Base-by-base conservation (phyloP, 2,888 invertebrate species). In the Crematogaster levior region DNA sequence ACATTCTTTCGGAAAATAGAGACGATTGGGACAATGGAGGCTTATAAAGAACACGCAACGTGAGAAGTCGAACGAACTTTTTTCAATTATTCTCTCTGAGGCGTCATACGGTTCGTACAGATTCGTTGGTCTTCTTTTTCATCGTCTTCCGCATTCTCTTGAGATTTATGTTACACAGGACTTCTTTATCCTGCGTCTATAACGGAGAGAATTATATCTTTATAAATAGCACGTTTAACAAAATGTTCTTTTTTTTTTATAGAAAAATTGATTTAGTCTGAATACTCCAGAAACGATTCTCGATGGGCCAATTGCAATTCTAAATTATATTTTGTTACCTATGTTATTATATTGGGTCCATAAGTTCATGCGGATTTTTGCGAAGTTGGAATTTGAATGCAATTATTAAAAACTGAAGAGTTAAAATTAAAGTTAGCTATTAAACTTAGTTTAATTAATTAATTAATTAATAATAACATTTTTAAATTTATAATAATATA, bases 1-100 rank as follows among this genome's bases (percentile, higher is more conserved):
- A 40, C 10, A 12, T 68, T 68, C n/a, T 43, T 30, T 68, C 40
- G 21, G 10, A 66, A 77, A 10, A 56, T 30, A 74, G 24, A 43
- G 63, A 34, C 18, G 30, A 61, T 46, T n/a, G 60, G 30, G 24
- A 63, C 18, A 65, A 24, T 48, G 18, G 34, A 63, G 61, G 48
- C 48, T 63, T 74, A 18, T n/a, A 37, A 51, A 75, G 37, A 63
- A 27, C 34, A 34, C 15, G 24, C 15, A 15, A 9, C 15, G 15
- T n/a, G n/a, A n/a, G n/a, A n/a, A n/a, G n/a, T n/a, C n/a, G n/a
- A n/a, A n/a, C n/a, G n/a, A n/a, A n/a, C 24, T 61, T 61, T n/a
- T 61, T 61, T 61, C 60, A 5, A 0, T 21, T n/a, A 2, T n/a
- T 18, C 30, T 4, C 30, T 4, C 12, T 6, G 6, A 6, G 27